phyloP scores from a whole-genome alignment of 1,140 invertebrate species.

The Polypedilum pembai region DNA sequence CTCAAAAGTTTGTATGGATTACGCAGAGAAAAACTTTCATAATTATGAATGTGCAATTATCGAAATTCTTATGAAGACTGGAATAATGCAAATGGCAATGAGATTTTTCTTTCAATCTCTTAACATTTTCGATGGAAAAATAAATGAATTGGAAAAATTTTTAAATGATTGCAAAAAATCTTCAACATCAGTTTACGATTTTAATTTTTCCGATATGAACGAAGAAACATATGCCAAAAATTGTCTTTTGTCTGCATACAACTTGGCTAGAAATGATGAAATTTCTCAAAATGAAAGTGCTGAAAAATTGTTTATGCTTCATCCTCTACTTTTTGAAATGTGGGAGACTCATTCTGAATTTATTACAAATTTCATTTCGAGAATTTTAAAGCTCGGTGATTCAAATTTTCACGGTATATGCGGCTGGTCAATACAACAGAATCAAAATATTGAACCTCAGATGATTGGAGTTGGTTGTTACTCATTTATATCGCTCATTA shows the following conservation, averaged over 20 bases:
- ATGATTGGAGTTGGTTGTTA: not conserved
- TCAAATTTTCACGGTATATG: slow-evolving; percentile 1
- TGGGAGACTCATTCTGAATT: not conserved
- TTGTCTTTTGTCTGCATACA: not conserved
- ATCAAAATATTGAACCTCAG: not conserved
- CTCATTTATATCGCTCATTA: not conserved
- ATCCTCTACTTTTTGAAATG: not conserved
- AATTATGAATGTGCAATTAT: slow-evolving; percentile 23
- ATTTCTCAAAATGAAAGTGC: not conserved
- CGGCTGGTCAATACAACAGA: not conserved
- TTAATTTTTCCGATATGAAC: not conserved
- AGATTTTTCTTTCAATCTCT: not conserved
- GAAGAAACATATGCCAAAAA: not conserved
- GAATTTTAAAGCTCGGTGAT: not conserved
- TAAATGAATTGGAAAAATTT: not conserved
- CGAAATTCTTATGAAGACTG: not conserved
- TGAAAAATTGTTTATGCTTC: not conserved
- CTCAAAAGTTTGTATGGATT: not conserved
- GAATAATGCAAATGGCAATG: slow-evolving; percentile 23
- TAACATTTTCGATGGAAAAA: not conserved
- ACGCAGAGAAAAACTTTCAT: not conserved
- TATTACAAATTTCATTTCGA: not conserved
- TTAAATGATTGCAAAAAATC: not conserved
- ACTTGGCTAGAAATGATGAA: not conserved
- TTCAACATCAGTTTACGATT: not conserved